phyloP scores from a whole-genome alignment of 2,113 vertebrate species.

The Mystacornis crossleyi region DNA sequence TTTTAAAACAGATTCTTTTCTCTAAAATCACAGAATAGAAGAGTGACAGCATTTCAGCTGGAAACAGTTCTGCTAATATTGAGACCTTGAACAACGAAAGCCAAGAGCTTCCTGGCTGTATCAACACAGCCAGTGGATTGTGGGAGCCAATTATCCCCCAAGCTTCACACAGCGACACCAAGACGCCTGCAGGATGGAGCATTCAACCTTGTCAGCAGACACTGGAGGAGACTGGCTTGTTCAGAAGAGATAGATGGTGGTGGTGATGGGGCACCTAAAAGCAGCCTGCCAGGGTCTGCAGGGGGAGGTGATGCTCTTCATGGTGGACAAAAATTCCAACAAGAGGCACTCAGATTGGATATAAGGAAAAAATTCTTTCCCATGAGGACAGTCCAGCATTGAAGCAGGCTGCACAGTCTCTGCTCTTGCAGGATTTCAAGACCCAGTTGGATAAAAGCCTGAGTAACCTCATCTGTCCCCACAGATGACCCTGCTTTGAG shows the following conservation, averaged over 20 bases:
- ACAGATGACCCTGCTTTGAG: not conserved
- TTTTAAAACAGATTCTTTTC: not conserved
- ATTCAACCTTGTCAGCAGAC: not conserved
- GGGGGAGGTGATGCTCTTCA: not conserved
- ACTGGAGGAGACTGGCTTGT: not conserved
- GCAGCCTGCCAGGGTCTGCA: not conserved
- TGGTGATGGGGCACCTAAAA: rapidly evolving
- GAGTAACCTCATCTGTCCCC: not conserved
- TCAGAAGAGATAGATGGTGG: not conserved
- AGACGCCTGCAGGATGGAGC: not conserved
- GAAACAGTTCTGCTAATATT: not conserved
- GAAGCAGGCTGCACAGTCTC: not conserved
- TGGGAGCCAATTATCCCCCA: not conserved
- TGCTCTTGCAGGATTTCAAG: not conserved
- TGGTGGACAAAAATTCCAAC: not conserved
- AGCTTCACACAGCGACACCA: not conserved
- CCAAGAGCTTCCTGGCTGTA: not conserved
- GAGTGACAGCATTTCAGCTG: not conserved
- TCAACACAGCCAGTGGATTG: not conserved
- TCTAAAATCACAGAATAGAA: not conserved
- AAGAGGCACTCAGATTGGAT: not conserved
- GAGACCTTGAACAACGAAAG: not conserved
- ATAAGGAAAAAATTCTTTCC: not conserved
- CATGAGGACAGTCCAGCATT: not conserved
- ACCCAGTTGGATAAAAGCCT: not conserved